Percentiles rank a stretch among this genome's conserved stretches.
These are phyloP conservation scores for Cheumatopsyche charites DNA, from an alignment of 1,140 invertebrate genomes.

Conservation along the genomic window DNA sequence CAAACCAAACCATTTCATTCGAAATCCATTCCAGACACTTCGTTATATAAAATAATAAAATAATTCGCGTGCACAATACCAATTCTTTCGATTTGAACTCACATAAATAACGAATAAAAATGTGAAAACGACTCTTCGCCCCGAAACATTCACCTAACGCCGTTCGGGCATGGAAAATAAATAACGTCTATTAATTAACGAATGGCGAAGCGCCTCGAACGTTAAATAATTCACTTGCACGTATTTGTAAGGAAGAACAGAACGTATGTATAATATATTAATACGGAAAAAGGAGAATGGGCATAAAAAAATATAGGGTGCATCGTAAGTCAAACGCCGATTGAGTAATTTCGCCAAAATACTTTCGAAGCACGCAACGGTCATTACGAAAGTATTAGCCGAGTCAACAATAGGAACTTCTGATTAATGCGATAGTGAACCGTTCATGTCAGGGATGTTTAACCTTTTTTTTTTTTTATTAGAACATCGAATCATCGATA, in stretches of 20 bases:
- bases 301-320: conserved; percentile 15
- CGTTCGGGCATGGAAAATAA: conserved; percentile 16
- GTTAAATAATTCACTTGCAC: conserved; percentile 24
- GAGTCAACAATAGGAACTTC: conserved; percentile 25
- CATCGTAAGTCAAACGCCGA: conserved; percentile 33
- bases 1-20: too few relatives aligned
- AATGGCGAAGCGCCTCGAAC: conserved; percentile 15
- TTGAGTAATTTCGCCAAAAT: conserved; percentile 36
- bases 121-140: neutral
- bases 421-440: conserved; percentile 30
- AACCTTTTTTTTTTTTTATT: too few relatives aligned
- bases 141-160: conserved; percentile 5
- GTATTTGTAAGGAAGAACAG: too few relatives aligned
- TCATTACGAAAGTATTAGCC: conserved; percentile 29
- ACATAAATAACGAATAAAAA: conserved; percentile 1
- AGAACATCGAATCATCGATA: too few relatives aligned
- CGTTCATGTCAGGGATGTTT: neutral
- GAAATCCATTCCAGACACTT: too few relatives aligned
- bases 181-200: conserved; percentile 33
- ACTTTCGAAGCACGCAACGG: conserved; percentile 26
- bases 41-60: too few relatives aligned
- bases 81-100: too few relatives aligned
- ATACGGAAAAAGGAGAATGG: neutral
- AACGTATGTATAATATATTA: conserved; percentile 17
- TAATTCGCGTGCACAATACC: too few relatives aligned